Percentiles rank a stretch among this genome's conserved stretches.
Evolutionary conservation across 2,797 vertebrate genomes (phyloP).

Genomic region (Antennarius maculatus): DNA sequence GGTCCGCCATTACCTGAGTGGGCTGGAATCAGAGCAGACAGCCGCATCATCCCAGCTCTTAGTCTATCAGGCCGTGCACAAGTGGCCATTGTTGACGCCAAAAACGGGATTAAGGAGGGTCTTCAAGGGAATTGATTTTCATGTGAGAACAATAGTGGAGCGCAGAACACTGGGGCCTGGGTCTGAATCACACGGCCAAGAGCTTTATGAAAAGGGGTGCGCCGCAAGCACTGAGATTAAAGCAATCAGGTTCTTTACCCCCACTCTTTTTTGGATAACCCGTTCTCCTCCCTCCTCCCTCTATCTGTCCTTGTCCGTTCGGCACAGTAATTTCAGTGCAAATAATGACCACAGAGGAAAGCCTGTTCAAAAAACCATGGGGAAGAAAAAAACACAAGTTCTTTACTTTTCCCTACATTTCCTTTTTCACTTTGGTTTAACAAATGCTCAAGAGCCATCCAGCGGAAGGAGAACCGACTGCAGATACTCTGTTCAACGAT

Average conservation of each 20-base stretch:
- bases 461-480: conserved; percentile 49
- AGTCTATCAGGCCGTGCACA: conserved; percentile 97
- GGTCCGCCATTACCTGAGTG: conserved; percentile 94
- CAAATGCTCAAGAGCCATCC: conserved; percentile 62
- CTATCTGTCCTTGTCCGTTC: conserved; percentile 57
- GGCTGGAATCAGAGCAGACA: conserved; percentile 99
- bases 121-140: conserved; percentile 99
- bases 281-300: conserved; percentile 42
- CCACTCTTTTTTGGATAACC: conserved; percentile 74
- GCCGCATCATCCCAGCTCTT: conserved; percentile 97
- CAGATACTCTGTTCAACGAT: conserved; percentile 57
- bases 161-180: conserved; percentile 87
- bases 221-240: conserved; percentile 94
- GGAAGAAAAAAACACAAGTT: conserved; percentile 54
- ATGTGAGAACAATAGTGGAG: conserved; percentile 95
- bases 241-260: conserved; percentile 89
- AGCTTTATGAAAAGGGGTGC: conserved; percentile 94
- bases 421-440: conserved; percentile 66
- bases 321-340: conserved; percentile 69
- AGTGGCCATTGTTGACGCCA: conserved; percentile 99
- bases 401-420: conserved; percentile 69
- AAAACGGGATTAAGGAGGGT: conserved; percentile 99
- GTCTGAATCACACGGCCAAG: conserved; percentile 95
- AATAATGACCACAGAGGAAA: conserved; percentile 71
- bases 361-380: conserved; percentile 47